These are phyloP conservation scores for Platichthys flesus DNA, from an alignment of 2,113 vertebrate species.

Conservation along the genomic window DNA sequence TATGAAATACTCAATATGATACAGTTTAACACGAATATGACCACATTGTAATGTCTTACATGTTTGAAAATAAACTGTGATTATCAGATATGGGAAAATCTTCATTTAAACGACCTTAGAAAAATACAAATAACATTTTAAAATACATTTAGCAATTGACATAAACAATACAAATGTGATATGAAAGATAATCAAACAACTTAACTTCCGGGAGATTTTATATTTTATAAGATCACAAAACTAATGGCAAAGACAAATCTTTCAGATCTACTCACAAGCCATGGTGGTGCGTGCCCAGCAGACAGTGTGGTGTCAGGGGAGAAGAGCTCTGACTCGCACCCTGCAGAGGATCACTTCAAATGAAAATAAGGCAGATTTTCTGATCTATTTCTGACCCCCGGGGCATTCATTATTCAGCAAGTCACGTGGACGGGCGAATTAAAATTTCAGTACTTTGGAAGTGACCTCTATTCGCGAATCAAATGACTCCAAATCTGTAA, in stretches of 20 bases:
- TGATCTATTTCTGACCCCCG: constrained; percentile 90
- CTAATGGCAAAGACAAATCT: neutral
- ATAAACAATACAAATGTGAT: neutral
- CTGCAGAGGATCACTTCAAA: constrained; percentile 88
- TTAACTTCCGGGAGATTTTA: neutral
- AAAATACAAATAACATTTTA: neutral
- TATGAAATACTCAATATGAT: neutral
- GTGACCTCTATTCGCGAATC: constrained; percentile 78
- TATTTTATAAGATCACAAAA: neutral
- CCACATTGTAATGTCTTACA: no score
- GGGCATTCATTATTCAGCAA: constrained; percentile 95
- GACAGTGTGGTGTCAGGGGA: constrained; percentile 63
- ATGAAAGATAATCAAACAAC: neutral
- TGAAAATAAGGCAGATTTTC: constrained; percentile 88
- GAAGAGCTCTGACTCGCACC: constrained; percentile 85
- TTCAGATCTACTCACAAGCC: constrained; percentile 75
- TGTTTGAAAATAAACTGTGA: no score
- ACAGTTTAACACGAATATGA: neutral
- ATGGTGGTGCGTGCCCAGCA: constrained; percentile 52
- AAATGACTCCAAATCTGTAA: constrained; percentile 76
- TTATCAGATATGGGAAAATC: neutral
- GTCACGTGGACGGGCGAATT: constrained; percentile 90
- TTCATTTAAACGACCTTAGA: neutral
- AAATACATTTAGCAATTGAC: neutral
- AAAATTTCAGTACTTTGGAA: constrained; percentile 90